A percentile compares a stretch with the other conserved stretches of the same genome.
Evolutionary conservation across 2,113 vertebrate species (phyloP).

Genomic region (Peromyscus maniculatus): DNA sequence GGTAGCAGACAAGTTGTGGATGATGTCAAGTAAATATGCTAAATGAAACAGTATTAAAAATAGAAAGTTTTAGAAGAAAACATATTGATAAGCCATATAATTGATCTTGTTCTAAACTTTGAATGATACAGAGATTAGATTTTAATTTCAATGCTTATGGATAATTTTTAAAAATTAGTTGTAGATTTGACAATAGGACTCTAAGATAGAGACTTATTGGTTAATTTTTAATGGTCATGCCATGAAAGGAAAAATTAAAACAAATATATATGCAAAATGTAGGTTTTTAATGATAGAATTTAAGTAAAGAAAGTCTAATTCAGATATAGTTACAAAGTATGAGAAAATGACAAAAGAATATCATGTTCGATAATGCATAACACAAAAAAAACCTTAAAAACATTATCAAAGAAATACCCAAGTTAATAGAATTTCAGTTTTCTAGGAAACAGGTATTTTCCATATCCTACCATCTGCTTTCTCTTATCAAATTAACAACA

Average conservation of each 20-base stretch:
- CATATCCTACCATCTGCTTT: background rate
- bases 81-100: background rate
- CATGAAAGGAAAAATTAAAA: slow-evolving; percentile 27
- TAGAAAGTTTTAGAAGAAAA: slow-evolving; percentile 21
- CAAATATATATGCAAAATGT: background rate
- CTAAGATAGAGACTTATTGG: background rate
- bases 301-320: background rate
- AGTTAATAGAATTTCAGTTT: background rate
- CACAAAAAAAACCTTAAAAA: background rate
- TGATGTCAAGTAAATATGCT: slow-evolving; percentile 24
- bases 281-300: background rate
- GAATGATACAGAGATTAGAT: background rate
- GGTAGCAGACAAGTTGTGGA: background rate
- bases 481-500: slow-evolving; percentile 2
- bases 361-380: background rate
- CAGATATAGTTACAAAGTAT: background rate
- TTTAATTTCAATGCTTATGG: background rate
- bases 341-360: slow-evolving; percentile 39
- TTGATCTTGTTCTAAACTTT: background rate
- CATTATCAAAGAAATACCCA: background rate
- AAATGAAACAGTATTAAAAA: slow-evolving; percentile 36
- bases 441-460: background rate
- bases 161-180: slow-evolving; percentile 11
- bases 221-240: background rate
- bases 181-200: background rate